Conservation (phyloP, 2,797 vertebrate species). For the Syngnathus acus region DNA sequence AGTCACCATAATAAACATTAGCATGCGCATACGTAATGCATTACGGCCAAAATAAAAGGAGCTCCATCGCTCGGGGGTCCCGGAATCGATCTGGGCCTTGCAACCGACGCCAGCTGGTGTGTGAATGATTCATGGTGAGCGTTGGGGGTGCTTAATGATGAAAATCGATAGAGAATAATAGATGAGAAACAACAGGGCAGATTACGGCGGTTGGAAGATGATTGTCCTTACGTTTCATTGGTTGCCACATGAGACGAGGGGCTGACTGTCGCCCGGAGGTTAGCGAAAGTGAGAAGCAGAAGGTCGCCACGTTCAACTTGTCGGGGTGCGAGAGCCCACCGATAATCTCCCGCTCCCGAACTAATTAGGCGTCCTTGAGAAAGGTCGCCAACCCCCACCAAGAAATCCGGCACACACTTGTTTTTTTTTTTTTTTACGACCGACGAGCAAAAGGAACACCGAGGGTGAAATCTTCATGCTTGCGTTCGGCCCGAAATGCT, state of each 20-base stretch:
- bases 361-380: slow-evolving; percentile 62
- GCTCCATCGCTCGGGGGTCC: slow-evolving; percentile 52
- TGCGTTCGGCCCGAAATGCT: slow-evolving; percentile 31
- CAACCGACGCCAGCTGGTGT: slow-evolving; percentile 50
- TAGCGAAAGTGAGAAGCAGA: slow-evolving; percentile 37
- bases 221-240: slow-evolving; percentile 11
- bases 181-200: slow-evolving; percentile 71
- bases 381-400: slow-evolving; percentile 47
- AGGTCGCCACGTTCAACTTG: slow-evolving; percentile 55
- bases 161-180: slow-evolving; percentile 77
- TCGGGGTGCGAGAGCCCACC: slow-evolving; percentile 31
- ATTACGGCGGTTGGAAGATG: slow-evolving; percentile 65
- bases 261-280: slow-evolving; percentile 44
- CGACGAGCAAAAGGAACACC: not conserved
- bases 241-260: slow-evolving; percentile 18
- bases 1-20: slow-evolving; percentile 38
- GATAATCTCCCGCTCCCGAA: slow-evolving; percentile 47
- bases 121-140: slow-evolving; percentile 61
- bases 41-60: slow-evolving; percentile 56
- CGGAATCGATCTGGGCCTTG: slow-evolving; percentile 60
- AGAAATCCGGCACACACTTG: slow-evolving; percentile 20
- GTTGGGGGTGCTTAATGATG: slow-evolving; percentile 58
- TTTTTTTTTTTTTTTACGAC: not conserved
- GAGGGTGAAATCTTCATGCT: slow-evolving; percentile 6
- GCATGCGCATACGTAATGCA: slow-evolving; percentile 47